Evolutionary conservation across 2,888 invertebrate genomes (phyloP), one percentile per base, ranked within the genome.

Genomic region (Tethea ocularis): DNA sequence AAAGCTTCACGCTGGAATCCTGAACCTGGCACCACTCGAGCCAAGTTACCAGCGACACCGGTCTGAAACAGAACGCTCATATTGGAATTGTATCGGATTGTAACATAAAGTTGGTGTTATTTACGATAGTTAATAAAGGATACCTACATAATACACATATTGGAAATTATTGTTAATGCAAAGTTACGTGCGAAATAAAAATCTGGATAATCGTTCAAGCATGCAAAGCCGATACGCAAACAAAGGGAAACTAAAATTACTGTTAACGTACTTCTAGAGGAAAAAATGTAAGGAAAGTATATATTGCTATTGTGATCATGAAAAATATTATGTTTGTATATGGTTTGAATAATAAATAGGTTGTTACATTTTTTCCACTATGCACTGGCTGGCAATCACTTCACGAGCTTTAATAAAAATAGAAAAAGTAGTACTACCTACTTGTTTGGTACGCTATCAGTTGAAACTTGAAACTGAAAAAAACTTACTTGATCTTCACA

Each of bases 31-130:
- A 95, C 95, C 75, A 98, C 92, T 82, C 96, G 95, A 26, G 98
- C 96, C 75, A 98, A 93, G 65, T 97, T 97, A 74, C 97, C 97
- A 64, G 98, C 97, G 63, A 98, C 94, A 61, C 98, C 98, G 88
- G 95, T 95, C 98, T 98, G 94, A 61, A 93, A 93, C 61, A 62
- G 46, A 20, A 46, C 3, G n/a, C 20, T 20, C 10, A 10, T 20
- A 46, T 46, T 46, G 10, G 2, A 20, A 46, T 3, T 46, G 10
- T 38, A 7, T 10, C n/a, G 7, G 10, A 1, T 7, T 20, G 1
- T 20, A 15, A 0, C 57, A 46, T 56, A 51, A 22, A 17, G 59
- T 56, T 58, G 57, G 59, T 57, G 26, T 61, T 66, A 65, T 74
- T 72, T 73, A 73, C 64, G 60, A 54, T 66, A 33, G 33, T 54